Percentiles rank a stretch among this genome's conserved stretches.
These are phyloP conservation scores for Nasonia vitripennis DNA, from an alignment of 1,140 invertebrate species.

Conservation along the genomic window DNA sequence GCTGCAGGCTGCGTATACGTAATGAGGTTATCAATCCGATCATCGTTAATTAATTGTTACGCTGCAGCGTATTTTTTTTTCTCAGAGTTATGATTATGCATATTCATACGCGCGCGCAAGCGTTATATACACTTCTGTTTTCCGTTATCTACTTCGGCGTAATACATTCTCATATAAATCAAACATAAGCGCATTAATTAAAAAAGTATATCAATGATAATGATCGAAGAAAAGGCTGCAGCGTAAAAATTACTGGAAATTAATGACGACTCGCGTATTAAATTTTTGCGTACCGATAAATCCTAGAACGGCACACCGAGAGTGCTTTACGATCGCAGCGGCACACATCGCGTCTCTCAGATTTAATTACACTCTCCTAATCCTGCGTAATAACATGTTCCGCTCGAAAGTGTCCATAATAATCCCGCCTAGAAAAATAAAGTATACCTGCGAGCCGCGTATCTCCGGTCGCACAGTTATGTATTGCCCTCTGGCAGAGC, in stretches of 20 bases:
- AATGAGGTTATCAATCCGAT: background rate
- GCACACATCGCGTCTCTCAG: background rate
- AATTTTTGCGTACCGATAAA: background rate
- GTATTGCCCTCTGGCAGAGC: background rate
- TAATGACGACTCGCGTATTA: background rate
- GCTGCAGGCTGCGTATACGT: background rate
- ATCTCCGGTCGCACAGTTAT: background rate
- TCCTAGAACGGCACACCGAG: background rate
- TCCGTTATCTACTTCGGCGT: no score
- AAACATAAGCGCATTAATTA: background rate
- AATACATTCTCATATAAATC: slow-evolving; percentile 1
- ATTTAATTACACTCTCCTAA: slow-evolving; percentile 44
- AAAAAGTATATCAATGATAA: background rate
- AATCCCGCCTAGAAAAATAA: slow-evolving; percentile 35
- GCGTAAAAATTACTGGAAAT: background rate
- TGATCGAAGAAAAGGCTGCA: background rate
- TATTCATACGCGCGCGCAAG: no score
- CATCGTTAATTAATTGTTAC: background rate
- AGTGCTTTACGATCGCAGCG: background rate
- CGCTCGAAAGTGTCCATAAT: slow-evolving; percentile 42
- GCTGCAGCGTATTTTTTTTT: background rate
- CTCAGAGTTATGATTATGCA: background rate
- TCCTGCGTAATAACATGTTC: slow-evolving; percentile 38
- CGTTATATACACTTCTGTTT: no score
- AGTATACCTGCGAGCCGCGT: background rate